These are phyloP conservation scores for Galeopsomyia nigrocyanea DNA, from an alignment of 2,888 invertebrate genomes.

Conservation along the genomic window DNA sequence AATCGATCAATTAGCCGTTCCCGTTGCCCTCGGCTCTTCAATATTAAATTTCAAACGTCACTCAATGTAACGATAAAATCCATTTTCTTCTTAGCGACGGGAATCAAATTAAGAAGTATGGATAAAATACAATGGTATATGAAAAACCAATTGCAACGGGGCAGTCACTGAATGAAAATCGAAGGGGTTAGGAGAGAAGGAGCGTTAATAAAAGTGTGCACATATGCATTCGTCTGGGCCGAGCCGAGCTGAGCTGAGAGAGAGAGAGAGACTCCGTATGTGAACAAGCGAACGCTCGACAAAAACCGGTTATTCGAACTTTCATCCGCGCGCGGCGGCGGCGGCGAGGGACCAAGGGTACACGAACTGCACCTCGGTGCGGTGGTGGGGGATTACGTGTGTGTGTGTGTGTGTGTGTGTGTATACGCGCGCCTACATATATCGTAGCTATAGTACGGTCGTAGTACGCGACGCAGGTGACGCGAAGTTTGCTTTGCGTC, in stretches of 20 bases:
- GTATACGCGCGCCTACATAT: slow-evolving; percentile 1
- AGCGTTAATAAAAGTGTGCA: slow-evolving; percentile 4
- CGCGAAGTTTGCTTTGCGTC: slow-evolving; percentile 35
- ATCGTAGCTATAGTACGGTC: no score
- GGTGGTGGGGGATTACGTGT: background rate
- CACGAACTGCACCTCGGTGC: slow-evolving; percentile 29
- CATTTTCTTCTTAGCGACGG: no score
- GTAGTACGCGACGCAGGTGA: slow-evolving; percentile 36
- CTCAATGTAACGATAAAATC: no score
- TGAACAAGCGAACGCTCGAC: background rate
- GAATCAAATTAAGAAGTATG: no score
- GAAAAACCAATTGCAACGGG: no score
- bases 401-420: slow-evolving; percentile 11
- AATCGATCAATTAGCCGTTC: no score
- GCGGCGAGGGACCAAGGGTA: slow-evolving; percentile 26
- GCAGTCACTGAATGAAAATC: no score
- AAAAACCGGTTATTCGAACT: slow-evolving; percentile 42
- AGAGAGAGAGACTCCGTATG: background rate
- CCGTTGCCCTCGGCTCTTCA: no score
- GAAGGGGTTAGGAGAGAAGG: no score
- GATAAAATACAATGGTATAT: no score
- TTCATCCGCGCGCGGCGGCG: slow-evolving; percentile 25
- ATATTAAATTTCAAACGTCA: no score
- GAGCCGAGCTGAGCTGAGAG: background rate
- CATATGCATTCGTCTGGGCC: background rate